Evolutionary conservation across 2,797 vertebrate genomes (phyloP), one percentile per base, ranked within the genome.

Genomic region (Oryzias sinensis): DNA sequence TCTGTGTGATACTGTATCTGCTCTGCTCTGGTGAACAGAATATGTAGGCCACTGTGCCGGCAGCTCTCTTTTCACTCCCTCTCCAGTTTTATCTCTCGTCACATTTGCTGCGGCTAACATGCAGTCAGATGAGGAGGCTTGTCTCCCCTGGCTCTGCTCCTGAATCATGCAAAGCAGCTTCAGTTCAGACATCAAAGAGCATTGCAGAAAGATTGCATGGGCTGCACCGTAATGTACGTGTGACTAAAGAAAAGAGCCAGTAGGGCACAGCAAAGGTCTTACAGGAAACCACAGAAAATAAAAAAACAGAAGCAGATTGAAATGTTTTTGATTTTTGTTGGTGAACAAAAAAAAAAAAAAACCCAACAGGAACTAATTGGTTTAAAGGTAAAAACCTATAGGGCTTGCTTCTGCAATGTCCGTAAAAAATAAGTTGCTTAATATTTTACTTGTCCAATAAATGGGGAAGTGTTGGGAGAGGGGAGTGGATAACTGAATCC

Each of bases 41-140:
- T 80, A 87, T 86, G 60, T 88, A 85, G 85, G 89, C 89, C 89
- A 90, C 74, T 82, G 72, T 88, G 82, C 84, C 80, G 67, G 77
- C 61, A 79, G 77, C 61, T 43, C 59, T 51, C 18, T 27, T 56
- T 43, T 37, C 27, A 13, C 52, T 74, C 56, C 69, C 70, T 59
- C 58, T 60, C 55, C n/a, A 4, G 57, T 33, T 53, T 17, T 17
- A 3, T 14, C 37, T 61, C 59, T 62, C 43, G 42, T 73, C 52
- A 29, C 68, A 65, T 59, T 70, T 62, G 55, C 76, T 81, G 70
- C 59, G 51, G 58, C 53, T 83, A 77, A 85, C 77, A 75, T 62
- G 68, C 83, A 85, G 76, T 86, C 85, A 81, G 74, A 81, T 81
- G 82, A 84, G 74, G 76, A 74, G 61, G 59, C 69, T 76, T 42